Percentiles rank a stretch among this genome's conserved stretches.
Evolutionary conservation across 2,113 vertebrate genomes (phyloP).

Genomic region (Neomonachus schauinslandi): DNA sequence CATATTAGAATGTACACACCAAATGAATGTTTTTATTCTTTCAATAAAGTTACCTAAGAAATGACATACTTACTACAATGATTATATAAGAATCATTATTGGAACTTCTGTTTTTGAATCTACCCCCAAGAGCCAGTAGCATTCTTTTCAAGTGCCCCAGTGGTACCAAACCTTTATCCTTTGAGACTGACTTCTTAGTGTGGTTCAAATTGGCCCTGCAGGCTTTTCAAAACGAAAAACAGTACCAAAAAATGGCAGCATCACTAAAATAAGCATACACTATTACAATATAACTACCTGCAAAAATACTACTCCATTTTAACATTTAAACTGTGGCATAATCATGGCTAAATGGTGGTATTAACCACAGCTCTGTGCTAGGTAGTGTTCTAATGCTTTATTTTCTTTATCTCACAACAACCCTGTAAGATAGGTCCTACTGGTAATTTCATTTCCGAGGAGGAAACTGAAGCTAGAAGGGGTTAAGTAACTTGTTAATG

Average conservation of each 20-base stretch:
- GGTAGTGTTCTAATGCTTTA: neutral
- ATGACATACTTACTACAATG: neutral
- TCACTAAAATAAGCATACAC: neutral
- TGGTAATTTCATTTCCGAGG: neutral
- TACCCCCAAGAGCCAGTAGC: neutral
- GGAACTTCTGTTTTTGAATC: slow-evolving; percentile 27
- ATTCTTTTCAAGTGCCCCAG: neutral
- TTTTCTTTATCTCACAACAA: neutral
- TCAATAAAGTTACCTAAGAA: slow-evolving; percentile 18
- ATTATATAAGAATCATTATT: neutral
- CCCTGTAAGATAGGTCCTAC: neutral
- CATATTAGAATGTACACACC: neutral
- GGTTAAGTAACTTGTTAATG: neutral
- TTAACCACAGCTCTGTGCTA: neutral
- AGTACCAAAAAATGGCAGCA: neutral
- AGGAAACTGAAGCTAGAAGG: neutral
- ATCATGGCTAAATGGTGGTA: neutral
- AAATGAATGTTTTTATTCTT: slow-evolving; percentile 16
- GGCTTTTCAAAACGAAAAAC: slow-evolving; percentile 16
- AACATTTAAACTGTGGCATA: neutral
- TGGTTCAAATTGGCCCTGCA: neutral
- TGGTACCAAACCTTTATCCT: neutral
- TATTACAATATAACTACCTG: neutral
- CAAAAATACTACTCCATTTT: slow-evolving; percentile 13
- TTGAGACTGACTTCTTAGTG: neutral